Evolutionary conservation across 2,888 invertebrate species (phyloP).

Genomic region (Drosophila suboccidentalis): DNA sequence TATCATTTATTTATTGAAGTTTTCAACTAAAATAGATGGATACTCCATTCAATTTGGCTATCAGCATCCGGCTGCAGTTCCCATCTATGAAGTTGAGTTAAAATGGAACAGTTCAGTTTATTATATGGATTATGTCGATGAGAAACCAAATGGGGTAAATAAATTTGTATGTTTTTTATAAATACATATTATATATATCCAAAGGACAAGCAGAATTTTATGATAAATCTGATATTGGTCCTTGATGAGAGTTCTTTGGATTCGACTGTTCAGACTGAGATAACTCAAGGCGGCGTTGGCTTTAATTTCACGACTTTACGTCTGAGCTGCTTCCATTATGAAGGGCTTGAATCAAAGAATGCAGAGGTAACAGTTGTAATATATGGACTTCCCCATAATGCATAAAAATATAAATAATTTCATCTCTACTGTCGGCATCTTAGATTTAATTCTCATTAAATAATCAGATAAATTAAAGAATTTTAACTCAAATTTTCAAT

Average conservation of each 20-base stretch:
- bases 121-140: conserved; percentile 26
- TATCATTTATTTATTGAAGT: conserved; percentile 10
- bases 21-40: conserved; percentile 10
- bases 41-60: conserved; percentile 55
- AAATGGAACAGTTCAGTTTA: background rate
- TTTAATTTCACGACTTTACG: conserved; percentile 47
- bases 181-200: background rate
- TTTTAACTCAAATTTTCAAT: background rate
- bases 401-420: background rate
- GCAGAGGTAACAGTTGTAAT: conserved; percentile 46
- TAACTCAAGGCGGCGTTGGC: conserved; percentile 56
- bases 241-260: conserved; percentile 48
- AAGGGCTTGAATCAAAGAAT: background rate
- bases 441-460: no score
- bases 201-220: conserved; percentile 28
- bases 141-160: conserved; percentile 34
- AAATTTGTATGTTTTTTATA: background rate
- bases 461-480: no score
- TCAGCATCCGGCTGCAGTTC: conserved; percentile 44
- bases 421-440: no score
- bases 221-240: conserved; percentile 58
- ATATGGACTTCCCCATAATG: conserved; percentile 38
- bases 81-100: conserved; percentile 54
- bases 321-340: conserved; percentile 3
- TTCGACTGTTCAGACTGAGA: conserved; percentile 17